Percentiles rank a stretch among this genome's conserved stretches.
Conservation (phyloP, 2,888 invertebrate genomes). For the Tuberolachnus salignus region DNA sequence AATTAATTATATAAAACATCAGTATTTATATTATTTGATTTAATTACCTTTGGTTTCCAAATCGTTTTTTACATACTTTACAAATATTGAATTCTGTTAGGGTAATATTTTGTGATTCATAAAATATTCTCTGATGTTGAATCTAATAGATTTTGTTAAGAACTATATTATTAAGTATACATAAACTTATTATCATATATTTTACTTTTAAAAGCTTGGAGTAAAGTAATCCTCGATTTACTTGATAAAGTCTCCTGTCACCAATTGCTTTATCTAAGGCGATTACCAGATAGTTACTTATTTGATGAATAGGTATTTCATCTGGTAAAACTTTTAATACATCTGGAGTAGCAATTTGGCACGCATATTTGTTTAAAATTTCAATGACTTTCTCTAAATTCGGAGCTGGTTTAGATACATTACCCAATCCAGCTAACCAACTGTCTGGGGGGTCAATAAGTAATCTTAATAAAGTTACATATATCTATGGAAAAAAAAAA, state of each 20-base stretch:
- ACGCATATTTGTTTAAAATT: conserved; percentile 82
- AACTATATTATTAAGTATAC: conserved; percentile 7
- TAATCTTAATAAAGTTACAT: conserved; percentile 69
- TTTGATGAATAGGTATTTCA: conserved; percentile 74
- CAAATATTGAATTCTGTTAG: conserved; percentile 89
- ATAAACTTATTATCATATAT: conserved; percentile 5
- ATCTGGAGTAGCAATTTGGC: conserved; percentile 70
- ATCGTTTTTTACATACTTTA: conserved; percentile 89
- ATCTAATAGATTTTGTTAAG: conserved; percentile 64
- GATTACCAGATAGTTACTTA: conserved; percentile 81
- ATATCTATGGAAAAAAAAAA: conserved; percentile 64
- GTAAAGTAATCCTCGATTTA: conserved; percentile 81
- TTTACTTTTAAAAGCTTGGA: conserved; percentile 82
- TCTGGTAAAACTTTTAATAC: conserved; percentile 82
- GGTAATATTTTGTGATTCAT: conserved; percentile 81
- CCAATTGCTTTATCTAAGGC: conserved; percentile 77
- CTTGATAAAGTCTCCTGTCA: conserved; percentile 74
- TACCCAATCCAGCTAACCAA: conserved; percentile 62
- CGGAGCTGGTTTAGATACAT: conserved; percentile 69
- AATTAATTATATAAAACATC: not conserved
- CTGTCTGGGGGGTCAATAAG: conserved; percentile 65
- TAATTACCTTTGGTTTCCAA: conserved; percentile 82
- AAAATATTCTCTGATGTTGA: conserved; percentile 78
- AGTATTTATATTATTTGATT: conserved; percentile 27
- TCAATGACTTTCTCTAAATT: conserved; percentile 80